phyloP scores from a whole-genome alignment of 2,888 invertebrate species.

The Chloroclysta siterata region DNA sequence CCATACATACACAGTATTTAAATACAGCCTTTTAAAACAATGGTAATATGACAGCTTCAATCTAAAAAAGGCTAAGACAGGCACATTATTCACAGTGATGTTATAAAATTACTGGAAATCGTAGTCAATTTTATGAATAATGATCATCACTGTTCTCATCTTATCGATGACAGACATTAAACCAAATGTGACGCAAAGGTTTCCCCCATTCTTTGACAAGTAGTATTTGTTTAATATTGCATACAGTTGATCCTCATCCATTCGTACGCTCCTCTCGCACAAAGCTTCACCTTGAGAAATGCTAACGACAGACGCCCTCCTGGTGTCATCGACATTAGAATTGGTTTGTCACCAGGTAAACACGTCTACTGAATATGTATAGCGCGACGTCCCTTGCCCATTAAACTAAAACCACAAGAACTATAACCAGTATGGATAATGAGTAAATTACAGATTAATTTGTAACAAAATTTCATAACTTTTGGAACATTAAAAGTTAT shows the following conservation, averaged over 20 bases:
- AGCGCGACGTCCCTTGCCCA: slow-evolving; percentile 48
- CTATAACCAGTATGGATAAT: slow-evolving; percentile 15
- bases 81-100: background rate
- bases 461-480: background rate
- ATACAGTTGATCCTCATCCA: slow-evolving; percentile 6
- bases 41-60: background rate
- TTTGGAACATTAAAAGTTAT: background rate
- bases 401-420: slow-evolving; percentile 34
- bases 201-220: slow-evolving; percentile 6
- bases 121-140: background rate
- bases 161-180: background rate
- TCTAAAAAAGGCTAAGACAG: background rate
- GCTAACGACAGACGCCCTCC: slow-evolving; percentile 33
- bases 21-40: background rate
- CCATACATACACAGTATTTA: background rate
- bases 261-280: slow-evolving; percentile 26
- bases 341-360: slow-evolving; percentile 47
- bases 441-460: background rate
- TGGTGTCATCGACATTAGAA: slow-evolving; percentile 41
- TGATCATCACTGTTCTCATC: slow-evolving; percentile 2
- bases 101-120: background rate
- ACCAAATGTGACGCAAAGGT: slow-evolving; percentile 3
- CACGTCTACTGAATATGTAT: slow-evolving; percentile 56
- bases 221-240: slow-evolving; percentile 2
- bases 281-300: slow-evolving; percentile 26